Evolutionary conservation across 2,113 vertebrate genomes (phyloP).

Genomic region (Psittacula cyanocephala): DNA sequence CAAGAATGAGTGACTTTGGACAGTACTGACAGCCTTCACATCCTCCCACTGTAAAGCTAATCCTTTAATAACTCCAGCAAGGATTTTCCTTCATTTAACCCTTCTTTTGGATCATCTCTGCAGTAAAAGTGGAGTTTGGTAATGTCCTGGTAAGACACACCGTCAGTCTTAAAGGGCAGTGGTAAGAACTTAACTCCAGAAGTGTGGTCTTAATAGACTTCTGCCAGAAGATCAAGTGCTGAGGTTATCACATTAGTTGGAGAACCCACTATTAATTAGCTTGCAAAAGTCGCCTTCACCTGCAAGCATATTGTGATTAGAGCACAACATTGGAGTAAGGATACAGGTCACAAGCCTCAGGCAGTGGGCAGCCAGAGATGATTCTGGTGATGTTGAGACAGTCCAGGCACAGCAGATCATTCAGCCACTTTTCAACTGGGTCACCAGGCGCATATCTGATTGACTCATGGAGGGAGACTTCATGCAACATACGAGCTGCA

Average conservation of each 20-base stretch:
- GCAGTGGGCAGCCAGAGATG: constrained; percentile 92
- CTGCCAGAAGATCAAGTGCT: accelerated
- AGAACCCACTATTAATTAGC: not conserved
- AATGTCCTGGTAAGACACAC: not conserved
- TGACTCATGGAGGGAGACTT: constrained; percentile 93
- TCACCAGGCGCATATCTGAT: constrained; percentile 93
- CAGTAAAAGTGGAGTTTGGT: not conserved
- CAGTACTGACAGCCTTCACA: not conserved
- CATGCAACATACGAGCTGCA: constrained; percentile 86
- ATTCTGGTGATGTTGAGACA: constrained; percentile 92
- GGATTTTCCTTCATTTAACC: not conserved
- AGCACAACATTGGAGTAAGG: constrained; percentile 47
- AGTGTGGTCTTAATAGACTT: not conserved
- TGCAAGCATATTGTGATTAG: not conserved
- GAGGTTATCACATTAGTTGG: not conserved
- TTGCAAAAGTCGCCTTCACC: not conserved
- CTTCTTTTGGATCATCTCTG: not conserved
- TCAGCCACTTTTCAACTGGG: constrained; percentile 93
- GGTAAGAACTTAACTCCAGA: not conserved
- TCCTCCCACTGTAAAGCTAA: not conserved
- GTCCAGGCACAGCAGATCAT: constrained; percentile 93
- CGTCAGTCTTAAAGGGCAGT: accelerated
- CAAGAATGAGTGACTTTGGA: not conserved
- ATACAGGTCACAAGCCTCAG: constrained; percentile 95
- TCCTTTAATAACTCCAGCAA: not conserved